Evolutionary conservation across 2,888 invertebrate genomes (phyloP).

Genomic region (Ctena decussata): DNA sequence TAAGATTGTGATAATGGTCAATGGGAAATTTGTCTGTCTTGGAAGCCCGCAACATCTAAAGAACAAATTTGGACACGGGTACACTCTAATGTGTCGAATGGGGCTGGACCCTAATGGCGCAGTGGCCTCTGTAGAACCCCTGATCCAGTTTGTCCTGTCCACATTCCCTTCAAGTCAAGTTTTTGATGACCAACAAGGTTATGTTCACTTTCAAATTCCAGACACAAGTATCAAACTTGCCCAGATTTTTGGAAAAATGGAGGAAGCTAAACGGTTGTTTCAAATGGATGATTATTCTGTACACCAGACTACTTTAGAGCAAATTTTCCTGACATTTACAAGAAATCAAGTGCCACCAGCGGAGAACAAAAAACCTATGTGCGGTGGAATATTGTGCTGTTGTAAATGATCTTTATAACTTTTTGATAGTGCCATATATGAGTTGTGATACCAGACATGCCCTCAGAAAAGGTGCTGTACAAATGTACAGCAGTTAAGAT

Average conservation of each 20-base stretch:
- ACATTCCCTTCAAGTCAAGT: constrained; percentile 89
- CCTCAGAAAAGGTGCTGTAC: no score
- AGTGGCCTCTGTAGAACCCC: constrained; percentile 69
- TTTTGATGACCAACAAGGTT: constrained; percentile 91
- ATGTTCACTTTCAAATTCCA: constrained; percentile 83
- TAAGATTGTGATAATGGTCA: constrained; percentile 92
- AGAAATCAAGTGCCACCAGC: constrained; percentile 75
- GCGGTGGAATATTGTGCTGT: no score
- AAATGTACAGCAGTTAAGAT: no score
- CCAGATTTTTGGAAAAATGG: constrained; percentile 85
- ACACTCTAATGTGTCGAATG: constrained; percentile 70
- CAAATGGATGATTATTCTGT: constrained; percentile 86
- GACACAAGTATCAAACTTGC: constrained; percentile 82
- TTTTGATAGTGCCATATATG: no score
- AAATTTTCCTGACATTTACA: constrained; percentile 88
- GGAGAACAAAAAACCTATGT: constrained; percentile 49
- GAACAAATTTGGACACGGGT: constrained; percentile 89
- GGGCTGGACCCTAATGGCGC: constrained; percentile 57
- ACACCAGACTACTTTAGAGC: constrained; percentile 86
- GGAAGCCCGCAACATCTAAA: constrained; percentile 92
- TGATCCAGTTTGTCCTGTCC: constrained; percentile 87
- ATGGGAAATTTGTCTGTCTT: constrained; percentile 91
- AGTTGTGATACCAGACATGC: no score
- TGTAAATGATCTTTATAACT: no score
- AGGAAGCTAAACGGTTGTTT: constrained; percentile 76